Percentiles rank a stretch among this genome's conserved stretches.
These are phyloP conservation scores for Agrochola circellaris DNA, from an alignment of 2,888 invertebrate species.

Conservation along the genomic window DNA sequence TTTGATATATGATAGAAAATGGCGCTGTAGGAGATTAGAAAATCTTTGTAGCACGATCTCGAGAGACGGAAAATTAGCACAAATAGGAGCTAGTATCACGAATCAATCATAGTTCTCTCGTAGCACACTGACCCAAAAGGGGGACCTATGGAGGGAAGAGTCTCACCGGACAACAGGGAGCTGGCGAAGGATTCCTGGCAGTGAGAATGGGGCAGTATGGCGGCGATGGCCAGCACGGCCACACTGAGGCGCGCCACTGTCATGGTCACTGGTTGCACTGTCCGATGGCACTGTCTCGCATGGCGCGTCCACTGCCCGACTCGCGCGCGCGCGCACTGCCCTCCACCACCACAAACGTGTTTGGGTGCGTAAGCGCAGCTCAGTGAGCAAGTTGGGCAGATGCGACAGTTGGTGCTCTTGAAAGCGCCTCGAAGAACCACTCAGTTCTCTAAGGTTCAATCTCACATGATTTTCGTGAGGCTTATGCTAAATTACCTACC, in stretches of 20 bases:
- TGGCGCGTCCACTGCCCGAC: constrained; percentile 79
- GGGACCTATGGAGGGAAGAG: constrained; percentile 43
- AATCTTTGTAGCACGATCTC: constrained; percentile 30
- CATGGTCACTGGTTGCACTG: constrained; percentile 76
- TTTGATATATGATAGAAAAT: constrained; percentile 30
- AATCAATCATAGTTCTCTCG: constrained; percentile 33
- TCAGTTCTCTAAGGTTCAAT: neutral
- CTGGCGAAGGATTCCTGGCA: constrained; percentile 95
- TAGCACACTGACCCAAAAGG: constrained; percentile 56
- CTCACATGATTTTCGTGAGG: neutral
- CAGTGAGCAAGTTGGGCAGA: constrained; percentile 58
- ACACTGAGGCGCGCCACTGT: constrained; percentile 73
- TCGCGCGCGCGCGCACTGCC: constrained; percentile 77
- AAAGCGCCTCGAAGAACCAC: neutral
- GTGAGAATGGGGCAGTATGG: constrained; percentile 71
- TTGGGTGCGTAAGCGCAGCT: constrained; percentile 66
- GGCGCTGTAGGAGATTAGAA: constrained; percentile 44
- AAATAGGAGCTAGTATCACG: constrained; percentile 33
- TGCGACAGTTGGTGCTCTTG: constrained; percentile 14
- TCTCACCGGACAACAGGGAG: constrained; percentile 95
- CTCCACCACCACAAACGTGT: constrained; percentile 82
- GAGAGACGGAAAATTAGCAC: constrained; percentile 13
- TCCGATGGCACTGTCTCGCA: constrained; percentile 73
- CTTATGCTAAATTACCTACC: neutral
- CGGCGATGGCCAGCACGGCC: constrained; percentile 73